Conservation (phyloP, 1,140 invertebrate species). For the Drosophila persimilis region DNA sequence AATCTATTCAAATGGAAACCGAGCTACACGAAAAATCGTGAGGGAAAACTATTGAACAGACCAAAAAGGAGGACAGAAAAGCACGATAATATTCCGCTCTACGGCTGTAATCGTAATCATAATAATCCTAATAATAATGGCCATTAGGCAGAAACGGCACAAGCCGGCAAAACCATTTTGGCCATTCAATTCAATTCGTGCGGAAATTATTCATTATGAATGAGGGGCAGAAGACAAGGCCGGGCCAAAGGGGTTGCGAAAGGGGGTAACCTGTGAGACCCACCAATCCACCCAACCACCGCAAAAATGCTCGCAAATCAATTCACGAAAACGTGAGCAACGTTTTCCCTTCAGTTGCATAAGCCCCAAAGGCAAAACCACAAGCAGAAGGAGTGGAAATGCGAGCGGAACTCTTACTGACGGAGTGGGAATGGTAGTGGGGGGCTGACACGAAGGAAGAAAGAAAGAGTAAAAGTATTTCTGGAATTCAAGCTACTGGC, state of each 20-base stretch:
- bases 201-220: conserved; percentile 78
- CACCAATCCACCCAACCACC: conserved; percentile 1
- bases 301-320: conserved; percentile 63
- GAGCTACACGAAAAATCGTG: conserved; percentile 1
- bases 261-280: conserved; percentile 21
- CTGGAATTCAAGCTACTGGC: conserved; percentile 62
- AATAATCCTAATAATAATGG: conserved; percentile 79
- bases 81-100: conserved; percentile 27
- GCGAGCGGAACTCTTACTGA: too few relatives aligned
- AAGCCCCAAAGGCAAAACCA: conserved; percentile 32
- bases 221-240: conserved; percentile 43
- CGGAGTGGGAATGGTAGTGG: not conserved
- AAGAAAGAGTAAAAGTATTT: conserved; percentile 62
- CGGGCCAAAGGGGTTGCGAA: conserved; percentile 9
- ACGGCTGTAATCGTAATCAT: conserved; percentile 60
- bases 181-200: conserved; percentile 73
- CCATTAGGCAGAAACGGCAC: conserved; percentile 68
- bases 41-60: conserved; percentile 45
- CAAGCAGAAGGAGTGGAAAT: not conserved
- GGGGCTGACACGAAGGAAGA: conserved; percentile 17
- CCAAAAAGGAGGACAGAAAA: conserved; percentile 17
- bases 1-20: conserved; percentile 46
- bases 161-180: conserved; percentile 63
- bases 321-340: conserved; percentile 67
- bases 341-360: conserved; percentile 55